Conservation (phyloP, 2,797 vertebrate genomes). For the Poeciliopsis turneri region DNA sequence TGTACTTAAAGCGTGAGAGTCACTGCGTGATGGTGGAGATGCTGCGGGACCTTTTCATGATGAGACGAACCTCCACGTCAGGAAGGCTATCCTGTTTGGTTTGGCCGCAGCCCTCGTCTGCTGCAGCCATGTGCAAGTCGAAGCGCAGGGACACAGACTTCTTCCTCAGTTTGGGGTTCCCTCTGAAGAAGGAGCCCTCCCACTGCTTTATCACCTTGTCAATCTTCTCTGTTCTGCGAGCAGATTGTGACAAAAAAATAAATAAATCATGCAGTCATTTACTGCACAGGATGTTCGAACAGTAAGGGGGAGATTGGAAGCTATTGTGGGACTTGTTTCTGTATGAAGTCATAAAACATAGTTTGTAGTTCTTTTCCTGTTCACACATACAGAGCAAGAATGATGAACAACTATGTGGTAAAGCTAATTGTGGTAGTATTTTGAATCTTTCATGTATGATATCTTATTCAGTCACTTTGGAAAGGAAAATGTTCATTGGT, state of each 20-base stretch:
- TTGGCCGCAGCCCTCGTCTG: slow-evolving; percentile 88
- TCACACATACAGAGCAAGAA: not conserved
- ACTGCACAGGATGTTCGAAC: not conserved
- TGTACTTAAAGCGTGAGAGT: slow-evolving; percentile 11
- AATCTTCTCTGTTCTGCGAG: slow-evolving; percentile 90
- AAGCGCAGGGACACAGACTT: slow-evolving; percentile 97
- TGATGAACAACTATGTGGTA: not conserved
- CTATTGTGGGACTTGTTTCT: not conserved
- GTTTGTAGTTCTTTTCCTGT: not conserved
- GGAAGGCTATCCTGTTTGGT: slow-evolving; percentile 87
- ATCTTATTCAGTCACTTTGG: not conserved
- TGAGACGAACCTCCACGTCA: slow-evolving; percentile 92
- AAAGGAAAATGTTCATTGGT: not conserved
- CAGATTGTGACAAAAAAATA: not conserved
- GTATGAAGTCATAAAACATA: not conserved
- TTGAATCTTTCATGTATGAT: not conserved
- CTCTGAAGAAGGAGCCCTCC: slow-evolving; percentile 98
- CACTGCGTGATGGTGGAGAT: slow-evolving; percentile 90
- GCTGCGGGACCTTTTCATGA: slow-evolving; percentile 95
- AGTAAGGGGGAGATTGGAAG: not conserved
- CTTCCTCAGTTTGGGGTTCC: slow-evolving; percentile 94
- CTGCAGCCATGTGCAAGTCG: slow-evolving; percentile 92
- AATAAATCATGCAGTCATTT: not conserved
- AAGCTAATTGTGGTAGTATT: not conserved
- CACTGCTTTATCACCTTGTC: slow-evolving; percentile 96